A percentile compares a stretch with the other conserved stretches of the same genome.
Conservation (phyloP, 2,888 invertebrate genomes). For the Luperina nickerlii region DNA sequence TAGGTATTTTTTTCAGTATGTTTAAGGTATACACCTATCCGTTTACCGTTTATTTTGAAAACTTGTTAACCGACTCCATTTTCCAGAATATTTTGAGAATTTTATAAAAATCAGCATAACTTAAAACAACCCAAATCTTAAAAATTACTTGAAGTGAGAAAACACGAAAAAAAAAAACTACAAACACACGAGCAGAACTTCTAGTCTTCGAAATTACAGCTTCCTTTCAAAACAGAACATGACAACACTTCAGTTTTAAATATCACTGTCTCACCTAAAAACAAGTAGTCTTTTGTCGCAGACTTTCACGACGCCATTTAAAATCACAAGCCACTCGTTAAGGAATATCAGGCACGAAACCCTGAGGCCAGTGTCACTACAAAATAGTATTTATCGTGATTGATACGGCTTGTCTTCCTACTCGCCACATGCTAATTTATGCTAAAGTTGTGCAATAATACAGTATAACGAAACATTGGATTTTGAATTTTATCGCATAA, state of each 20-base stretch:
- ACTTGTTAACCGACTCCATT: background rate
- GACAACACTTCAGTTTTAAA: conserved; percentile 31
- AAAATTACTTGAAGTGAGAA: background rate
- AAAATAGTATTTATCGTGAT: conserved; percentile 74
- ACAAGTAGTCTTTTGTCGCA: conserved; percentile 48
- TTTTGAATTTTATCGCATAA: background rate
- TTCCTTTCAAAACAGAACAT: conserved; percentile 11
- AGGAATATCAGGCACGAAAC: conserved; percentile 55
- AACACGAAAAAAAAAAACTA: no score
- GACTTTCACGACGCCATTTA: conserved; percentile 61
- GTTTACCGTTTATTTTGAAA: background rate
- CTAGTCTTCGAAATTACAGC: background rate
- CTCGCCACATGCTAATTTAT: conserved; percentile 72
- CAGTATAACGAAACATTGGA: background rate
- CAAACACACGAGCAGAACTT: background rate
- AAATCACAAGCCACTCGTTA: conserved; percentile 63
- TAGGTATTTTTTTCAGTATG: background rate
- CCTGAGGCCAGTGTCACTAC: conserved; percentile 70
- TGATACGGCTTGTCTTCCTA: conserved; percentile 71
- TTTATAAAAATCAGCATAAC: background rate
- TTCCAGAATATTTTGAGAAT: background rate
- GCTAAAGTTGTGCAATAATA: conserved; percentile 53
- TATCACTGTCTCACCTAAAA: conserved; percentile 20
- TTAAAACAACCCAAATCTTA: background rate
- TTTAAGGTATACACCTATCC: background rate